Percentiles rank a stretch among this genome's conserved stretches.
Conservation (phyloP, 2,888 invertebrate species). For the Eupeodes luniger region DNA sequence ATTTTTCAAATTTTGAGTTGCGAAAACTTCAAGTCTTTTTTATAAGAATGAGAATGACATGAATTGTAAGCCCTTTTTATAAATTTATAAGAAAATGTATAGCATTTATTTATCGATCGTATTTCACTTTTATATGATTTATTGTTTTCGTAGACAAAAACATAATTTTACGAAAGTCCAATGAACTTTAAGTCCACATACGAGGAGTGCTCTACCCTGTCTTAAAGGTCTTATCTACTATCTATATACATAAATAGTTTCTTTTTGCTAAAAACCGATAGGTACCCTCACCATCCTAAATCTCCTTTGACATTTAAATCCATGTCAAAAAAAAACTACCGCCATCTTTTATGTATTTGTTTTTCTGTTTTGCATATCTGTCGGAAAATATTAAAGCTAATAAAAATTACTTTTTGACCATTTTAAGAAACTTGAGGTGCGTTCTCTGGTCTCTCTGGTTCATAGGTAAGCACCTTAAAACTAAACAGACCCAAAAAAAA, state of each 20-base stretch:
- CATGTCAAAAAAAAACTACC: constrained; percentile 5
- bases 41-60: too few relatives aligned
- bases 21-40: too few relatives aligned
- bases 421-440: constrained; percentile 60
- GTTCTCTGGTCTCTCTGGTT: constrained; percentile 35
- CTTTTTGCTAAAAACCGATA: not conserved
- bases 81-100: too few relatives aligned
- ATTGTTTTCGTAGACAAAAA: too few relatives aligned
- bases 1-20: too few relatives aligned
- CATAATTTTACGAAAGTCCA: too few relatives aligned
- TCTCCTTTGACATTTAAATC: constrained; percentile 56
- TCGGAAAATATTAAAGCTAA: constrained; percentile 1
- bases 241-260: too few relatives aligned
- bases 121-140: too few relatives aligned
- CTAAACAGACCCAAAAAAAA: constrained; percentile 5
- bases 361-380: not conserved
- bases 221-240: not conserved
- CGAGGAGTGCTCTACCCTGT: too few relatives aligned
- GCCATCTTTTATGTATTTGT: not conserved
- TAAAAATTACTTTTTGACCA: constrained; percentile 62
- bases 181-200: constrained; percentile 2
- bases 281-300: constrained; percentile 17
- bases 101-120: too few relatives aligned
- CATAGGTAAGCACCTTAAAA: constrained; percentile 4
- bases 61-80: too few relatives aligned